Evolutionary conservation across 1,140 invertebrate genomes (phyloP).

Genomic region (Leptopilina boulardi): DNA sequence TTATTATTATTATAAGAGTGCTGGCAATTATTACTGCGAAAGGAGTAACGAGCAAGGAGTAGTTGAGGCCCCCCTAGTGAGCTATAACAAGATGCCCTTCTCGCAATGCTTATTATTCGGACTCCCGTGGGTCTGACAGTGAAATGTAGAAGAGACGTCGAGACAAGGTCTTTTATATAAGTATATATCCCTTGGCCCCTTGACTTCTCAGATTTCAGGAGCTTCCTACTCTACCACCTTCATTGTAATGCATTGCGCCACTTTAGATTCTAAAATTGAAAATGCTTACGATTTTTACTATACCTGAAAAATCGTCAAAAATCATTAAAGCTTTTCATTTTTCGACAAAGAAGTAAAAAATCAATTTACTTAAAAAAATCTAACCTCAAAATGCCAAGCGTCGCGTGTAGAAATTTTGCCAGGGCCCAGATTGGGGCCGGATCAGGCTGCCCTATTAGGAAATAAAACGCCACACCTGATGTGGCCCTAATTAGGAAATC

Average conservation of each 20-base stretch:
- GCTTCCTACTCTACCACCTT: not conserved
- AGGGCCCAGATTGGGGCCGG: no score
- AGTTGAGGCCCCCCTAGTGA: slow-evolving; percentile 50
- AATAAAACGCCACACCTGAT: no score
- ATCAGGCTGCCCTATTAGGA: no score
- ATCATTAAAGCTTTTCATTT: no score
- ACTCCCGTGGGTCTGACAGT: slow-evolving; percentile 52
- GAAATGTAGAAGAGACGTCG: slow-evolving; percentile 29
- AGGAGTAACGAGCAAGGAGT: slow-evolving; percentile 24
- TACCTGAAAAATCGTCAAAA: not conserved
- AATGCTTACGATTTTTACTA: no score
- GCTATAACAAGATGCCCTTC: slow-evolving; percentile 57
- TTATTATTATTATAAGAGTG: slow-evolving; percentile 15
- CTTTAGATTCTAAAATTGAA: slow-evolving; percentile 22
- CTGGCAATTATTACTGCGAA: slow-evolving; percentile 30
- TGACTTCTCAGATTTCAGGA: slow-evolving; percentile 30
- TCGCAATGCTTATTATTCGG: slow-evolving; percentile 52
- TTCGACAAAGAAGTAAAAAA: no score
- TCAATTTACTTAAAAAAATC: no score
- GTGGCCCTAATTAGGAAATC: no score
- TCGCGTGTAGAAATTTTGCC: no score
- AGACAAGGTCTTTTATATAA: slow-evolving; percentile 29
- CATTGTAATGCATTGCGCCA: slow-evolving; percentile 21
- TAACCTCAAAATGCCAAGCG: no score
- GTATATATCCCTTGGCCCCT: slow-evolving; percentile 9